Evolutionary conservation across 2,113 vertebrate species (phyloP), one percentile per base, ranked within the genome.

Genomic region (Mystacornis crossleyi): DNA sequence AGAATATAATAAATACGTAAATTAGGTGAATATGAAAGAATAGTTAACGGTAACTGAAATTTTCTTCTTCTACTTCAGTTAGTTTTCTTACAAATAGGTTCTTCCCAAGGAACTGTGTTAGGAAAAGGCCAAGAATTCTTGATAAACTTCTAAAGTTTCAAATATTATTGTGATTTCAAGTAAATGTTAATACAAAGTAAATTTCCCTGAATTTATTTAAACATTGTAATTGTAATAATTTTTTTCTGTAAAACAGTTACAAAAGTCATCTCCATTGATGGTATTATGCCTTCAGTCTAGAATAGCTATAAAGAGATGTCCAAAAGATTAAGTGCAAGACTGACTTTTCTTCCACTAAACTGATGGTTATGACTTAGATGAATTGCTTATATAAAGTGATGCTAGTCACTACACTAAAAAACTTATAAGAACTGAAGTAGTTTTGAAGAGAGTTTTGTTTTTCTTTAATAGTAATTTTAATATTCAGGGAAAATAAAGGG

Each of bases 211-310:
- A 34, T 34, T 40, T 66, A 51, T 25, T 75, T 53, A 74, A 57
- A 26, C 1, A 6, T 17, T 4, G 4, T 5, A 47, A 43, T 38
- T 58, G 1, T 26, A 24, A 23, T 47, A 0, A 6, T 54, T 77
- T 89, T 67, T 80, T 38, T 51, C 4, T 0, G 1, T 18, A 14
- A 50, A 74, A 50, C 4, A 11, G 7, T 79, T 55, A 25, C 10
- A 4, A 19, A 73, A 45, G 34, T 42, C 4, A 18, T 55, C 4
- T 74, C 40, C 26, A 15, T 65, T 61, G 3, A 4, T 60, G 14
- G 1, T 58, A 34, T 61, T 54, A 45, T 51, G 9, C 10, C 12
- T 75, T 71, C 19, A 66, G 10, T 4, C 29, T 57, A 47, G 9
- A 70, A 9, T 3, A 71, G 47, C 6, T 77, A 20, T 18, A 78